Evolutionary conservation across 2,797 vertebrate genomes (phyloP).

Genomic region (Botia almorhae): DNA sequence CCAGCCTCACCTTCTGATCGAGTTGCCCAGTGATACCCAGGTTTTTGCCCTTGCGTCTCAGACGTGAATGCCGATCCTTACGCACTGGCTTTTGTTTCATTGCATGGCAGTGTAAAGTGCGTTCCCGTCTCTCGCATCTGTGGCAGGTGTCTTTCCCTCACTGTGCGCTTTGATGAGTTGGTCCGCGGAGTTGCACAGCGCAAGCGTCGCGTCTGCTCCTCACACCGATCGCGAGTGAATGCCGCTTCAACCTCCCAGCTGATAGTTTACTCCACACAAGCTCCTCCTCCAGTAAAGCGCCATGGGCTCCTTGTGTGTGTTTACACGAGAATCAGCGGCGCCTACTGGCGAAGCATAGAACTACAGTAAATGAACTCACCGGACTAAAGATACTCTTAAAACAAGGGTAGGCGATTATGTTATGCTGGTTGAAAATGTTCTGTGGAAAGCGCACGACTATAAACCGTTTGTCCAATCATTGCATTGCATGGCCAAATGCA

Average conservation of each 20-base stretch:
- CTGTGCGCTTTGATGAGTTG: slow-evolving; percentile 56
- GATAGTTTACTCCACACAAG: slow-evolving; percentile 78
- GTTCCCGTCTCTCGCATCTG: slow-evolving; percentile 47
- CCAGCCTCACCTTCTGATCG: slow-evolving; percentile 72
- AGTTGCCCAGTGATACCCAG: slow-evolving; percentile 64
- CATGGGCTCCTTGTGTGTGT: slow-evolving; percentile 41
- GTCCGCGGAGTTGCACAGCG: slow-evolving; percentile 61
- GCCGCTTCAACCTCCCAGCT: slow-evolving; percentile 73
- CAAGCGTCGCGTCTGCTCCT: slow-evolving; percentile 59
- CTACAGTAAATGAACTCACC: slow-evolving; percentile 40
- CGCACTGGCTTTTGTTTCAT: slow-evolving; percentile 69
- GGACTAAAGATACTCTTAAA: neutral
- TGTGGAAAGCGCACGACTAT: too few relatives aligned
- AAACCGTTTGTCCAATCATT: too few relatives aligned
- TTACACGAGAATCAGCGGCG: slow-evolving; percentile 70
- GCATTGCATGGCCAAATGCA: too few relatives aligned
- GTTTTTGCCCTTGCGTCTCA: slow-evolving; percentile 69
- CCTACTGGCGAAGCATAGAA: slow-evolving; percentile 57
- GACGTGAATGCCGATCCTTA: slow-evolving; percentile 68
- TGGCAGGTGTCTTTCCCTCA: slow-evolving; percentile 52
- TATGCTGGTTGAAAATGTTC: too few relatives aligned
- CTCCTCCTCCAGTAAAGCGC: slow-evolving; percentile 77
- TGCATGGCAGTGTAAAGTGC: slow-evolving; percentile 58
- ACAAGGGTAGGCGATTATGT: too few relatives aligned
- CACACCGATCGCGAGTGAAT: slow-evolving; percentile 67